Evolutionary conservation across 2,888 invertebrate species (phyloP).

Genomic region (Molorchus minor): DNA sequence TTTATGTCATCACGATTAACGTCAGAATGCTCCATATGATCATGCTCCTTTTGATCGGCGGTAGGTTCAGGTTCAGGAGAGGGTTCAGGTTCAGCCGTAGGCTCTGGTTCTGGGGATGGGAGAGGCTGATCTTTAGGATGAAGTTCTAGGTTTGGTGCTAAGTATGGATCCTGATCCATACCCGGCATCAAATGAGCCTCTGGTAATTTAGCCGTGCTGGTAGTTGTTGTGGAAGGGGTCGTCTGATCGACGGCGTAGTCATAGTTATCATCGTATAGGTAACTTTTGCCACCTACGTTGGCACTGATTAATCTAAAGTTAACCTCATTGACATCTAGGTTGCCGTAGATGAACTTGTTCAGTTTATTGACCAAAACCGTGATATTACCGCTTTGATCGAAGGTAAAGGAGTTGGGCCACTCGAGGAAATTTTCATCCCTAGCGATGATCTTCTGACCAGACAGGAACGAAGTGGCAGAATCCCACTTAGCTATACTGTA

Average conservation of each 20-base stretch:
- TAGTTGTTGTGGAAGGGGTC: slow-evolving; percentile 16
- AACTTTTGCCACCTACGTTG: slow-evolving; percentile 70
- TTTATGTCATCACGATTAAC: background rate
- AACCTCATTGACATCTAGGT: slow-evolving; percentile 67
- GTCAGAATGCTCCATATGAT: background rate
- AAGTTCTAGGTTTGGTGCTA: slow-evolving; percentile 37
- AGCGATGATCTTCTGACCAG: slow-evolving; percentile 72
- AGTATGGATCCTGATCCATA: slow-evolving; percentile 41
- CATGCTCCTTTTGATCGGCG: slow-evolving; percentile 27
- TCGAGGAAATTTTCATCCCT: slow-evolving; percentile 74
- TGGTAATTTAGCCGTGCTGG: slow-evolving; percentile 10
- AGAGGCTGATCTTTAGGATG: slow-evolving; percentile 20
- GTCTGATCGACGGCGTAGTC: slow-evolving; percentile 38
- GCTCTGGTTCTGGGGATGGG: slow-evolving; percentile 15
- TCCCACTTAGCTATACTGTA: slow-evolving; percentile 79
- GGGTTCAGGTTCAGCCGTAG: slow-evolving; percentile 27
- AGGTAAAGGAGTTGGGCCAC: slow-evolving; percentile 77
- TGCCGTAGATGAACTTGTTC: slow-evolving; percentile 72
- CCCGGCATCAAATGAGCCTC: slow-evolving; percentile 32
- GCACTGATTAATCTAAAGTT: slow-evolving; percentile 76
- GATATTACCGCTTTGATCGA: slow-evolving; percentile 72
- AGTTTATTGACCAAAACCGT: slow-evolving; percentile 75
- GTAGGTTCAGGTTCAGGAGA: slow-evolving; percentile 28
- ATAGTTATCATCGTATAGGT: slow-evolving; percentile 66
- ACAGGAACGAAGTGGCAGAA: slow-evolving; percentile 66